Percentiles rank a stretch among this genome's conserved stretches.
phyloP scores from a whole-genome alignment of 2,113 vertebrate species.

The Pan paniscus region DNA sequence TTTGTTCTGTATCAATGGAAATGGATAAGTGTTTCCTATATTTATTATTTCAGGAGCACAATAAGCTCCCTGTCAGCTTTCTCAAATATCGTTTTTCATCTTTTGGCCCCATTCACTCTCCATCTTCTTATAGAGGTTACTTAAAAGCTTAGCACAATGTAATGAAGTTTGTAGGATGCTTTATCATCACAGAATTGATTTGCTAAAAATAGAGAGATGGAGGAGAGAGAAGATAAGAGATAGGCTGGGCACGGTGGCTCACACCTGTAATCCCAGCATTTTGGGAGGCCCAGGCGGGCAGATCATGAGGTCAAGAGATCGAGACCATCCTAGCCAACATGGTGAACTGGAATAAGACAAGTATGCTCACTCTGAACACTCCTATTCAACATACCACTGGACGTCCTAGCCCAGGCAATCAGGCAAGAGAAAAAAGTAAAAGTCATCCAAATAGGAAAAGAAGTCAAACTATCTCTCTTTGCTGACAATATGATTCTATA shows the following conservation, averaged over 20 bases:
- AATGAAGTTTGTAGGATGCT: background rate
- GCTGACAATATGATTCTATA: too few relatives aligned
- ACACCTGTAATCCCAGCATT: too few relatives aligned
- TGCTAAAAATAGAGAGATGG: conserved; percentile 21
- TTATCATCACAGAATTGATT: background rate
- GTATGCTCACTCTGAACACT: too few relatives aligned
- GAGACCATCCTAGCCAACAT: too few relatives aligned
- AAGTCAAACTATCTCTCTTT: too few relatives aligned
- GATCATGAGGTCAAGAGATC: too few relatives aligned
- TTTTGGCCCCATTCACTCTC: background rate
- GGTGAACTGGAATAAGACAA: too few relatives aligned
- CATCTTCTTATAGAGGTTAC: background rate
- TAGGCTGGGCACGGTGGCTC: background rate
- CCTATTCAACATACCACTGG: too few relatives aligned
- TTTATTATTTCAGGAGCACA: conserved; percentile 13
- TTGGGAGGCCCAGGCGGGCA: too few relatives aligned
- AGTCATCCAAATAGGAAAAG: too few relatives aligned
- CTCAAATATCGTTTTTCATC: background rate
- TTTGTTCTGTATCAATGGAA: background rate
- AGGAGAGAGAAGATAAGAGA: background rate
- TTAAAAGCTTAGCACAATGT: background rate
- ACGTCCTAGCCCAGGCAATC: too few relatives aligned
- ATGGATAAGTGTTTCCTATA: background rate
- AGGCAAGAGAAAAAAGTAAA: too few relatives aligned
- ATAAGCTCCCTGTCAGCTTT: background rate